Evolutionary conservation across 2,113 vertebrate species (phyloP).

Genomic region (Cavia aperea): DNA sequence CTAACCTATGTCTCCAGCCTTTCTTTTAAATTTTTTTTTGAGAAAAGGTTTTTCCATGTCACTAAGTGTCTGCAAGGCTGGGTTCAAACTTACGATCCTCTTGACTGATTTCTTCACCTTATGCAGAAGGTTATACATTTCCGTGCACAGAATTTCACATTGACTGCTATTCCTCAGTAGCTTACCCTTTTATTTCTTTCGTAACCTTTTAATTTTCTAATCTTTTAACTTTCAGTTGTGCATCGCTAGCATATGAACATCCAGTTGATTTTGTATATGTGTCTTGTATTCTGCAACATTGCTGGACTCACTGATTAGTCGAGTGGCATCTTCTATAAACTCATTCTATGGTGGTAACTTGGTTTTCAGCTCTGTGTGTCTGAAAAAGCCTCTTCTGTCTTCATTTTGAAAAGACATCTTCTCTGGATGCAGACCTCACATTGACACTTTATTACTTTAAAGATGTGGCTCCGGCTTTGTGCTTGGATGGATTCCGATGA

Average conservation of each 20-base stretch:
- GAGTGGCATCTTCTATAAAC: neutral
- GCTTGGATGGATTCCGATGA: neutral
- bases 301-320: neutral
- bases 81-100: neutral
- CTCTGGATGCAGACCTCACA: neutral
- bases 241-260: too few relatives aligned
- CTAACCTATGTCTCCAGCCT: neutral
- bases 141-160: neutral
- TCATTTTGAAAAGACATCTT: neutral
- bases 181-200: neutral
- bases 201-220: neutral
- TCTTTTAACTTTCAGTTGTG: neutral
- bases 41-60: neutral
- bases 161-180: rapidly evolving
- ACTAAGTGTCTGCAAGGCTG: neutral
- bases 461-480: neutral
- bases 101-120: too few relatives aligned
- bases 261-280: rapidly evolving
- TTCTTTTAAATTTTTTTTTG: neutral
- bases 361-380: neutral
- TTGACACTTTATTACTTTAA: neutral
- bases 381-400: neutral
- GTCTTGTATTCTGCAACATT: neutral
- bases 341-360: neutral
- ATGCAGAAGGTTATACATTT: neutral